Base-by-base conservation (phyloP, 2,797 vertebrate genomes). In the Coluber constrictor region DNA sequence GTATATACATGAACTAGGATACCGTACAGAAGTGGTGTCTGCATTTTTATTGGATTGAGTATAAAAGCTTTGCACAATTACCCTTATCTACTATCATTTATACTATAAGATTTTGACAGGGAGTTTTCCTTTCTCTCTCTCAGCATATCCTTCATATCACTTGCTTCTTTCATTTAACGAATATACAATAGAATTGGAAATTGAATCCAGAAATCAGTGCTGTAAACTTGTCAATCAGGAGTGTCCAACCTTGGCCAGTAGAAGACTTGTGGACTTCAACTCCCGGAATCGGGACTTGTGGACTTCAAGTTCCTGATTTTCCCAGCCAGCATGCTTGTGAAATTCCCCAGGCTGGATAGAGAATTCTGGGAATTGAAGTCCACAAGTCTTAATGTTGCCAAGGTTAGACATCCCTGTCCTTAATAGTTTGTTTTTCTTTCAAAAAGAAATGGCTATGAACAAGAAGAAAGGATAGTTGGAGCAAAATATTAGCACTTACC, bases 401-500 rank as follows among this genome's bases (percentile, higher is more conserved):
- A n/a, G 61, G 12, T n/a, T 66, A 12, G 11, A 66, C 11, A 66
- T 13, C 61, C 12, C 25, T 27, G 27, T 63, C 11, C 27, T 86
- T 1, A 89, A 92, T 79, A 4, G 3, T 16, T 3, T 63, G 15
- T 0, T 94, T 27, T 32, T 57, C 93, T 92, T 91, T 91, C 70
- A 93, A 93, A n/a, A 89, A 55, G 90, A 88, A 56, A 92, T 23
- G 47, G 79, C 61, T 88, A 90, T 25, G 20, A 95, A 23, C 18
- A 93, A 93, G 1, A 94, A 51, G 16, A 37, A 88, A 94, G 93
- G 61, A 11, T 1, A 92, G 27, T 4, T 93, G 27, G 5, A 94
- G 83, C 56, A 93, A 94, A 94, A 63, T 89, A 93, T 1, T n/a
- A 61, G 92, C 87, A 96, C 97, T 90, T 97, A 98, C 98, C 98